phyloP scores from a whole-genome alignment of 2,797 vertebrate species.

The Oceanodroma leucorhoa region DNA sequence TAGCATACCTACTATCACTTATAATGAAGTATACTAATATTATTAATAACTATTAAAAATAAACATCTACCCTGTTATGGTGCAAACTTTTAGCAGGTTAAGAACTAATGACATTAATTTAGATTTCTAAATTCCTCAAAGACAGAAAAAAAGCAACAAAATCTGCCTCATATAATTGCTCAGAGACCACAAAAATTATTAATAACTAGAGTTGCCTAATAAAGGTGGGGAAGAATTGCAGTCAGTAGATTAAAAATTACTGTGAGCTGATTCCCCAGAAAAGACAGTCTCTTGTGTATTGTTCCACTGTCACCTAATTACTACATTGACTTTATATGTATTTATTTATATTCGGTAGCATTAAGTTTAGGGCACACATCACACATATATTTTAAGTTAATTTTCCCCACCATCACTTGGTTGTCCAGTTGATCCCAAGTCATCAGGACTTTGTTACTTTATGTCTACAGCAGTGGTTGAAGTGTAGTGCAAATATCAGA shows the following conservation, averaged over 20 bases:
- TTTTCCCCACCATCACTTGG: background rate
- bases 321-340: background rate
- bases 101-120: background rate
- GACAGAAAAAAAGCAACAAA: background rate
- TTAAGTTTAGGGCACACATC: background rate
- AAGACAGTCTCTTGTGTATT: background rate
- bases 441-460: background rate
- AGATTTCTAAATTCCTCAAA: slow-evolving; percentile 21
- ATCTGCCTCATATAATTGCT: background rate
- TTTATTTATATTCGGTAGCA: background rate
- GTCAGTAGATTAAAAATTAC: background rate
- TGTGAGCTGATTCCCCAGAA: background rate
- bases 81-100: background rate
- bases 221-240: background rate
- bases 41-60: slow-evolving; percentile 30
- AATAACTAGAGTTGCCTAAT: background rate
- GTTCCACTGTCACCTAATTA: background rate
- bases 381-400: background rate
- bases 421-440: background rate
- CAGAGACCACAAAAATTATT: background rate
- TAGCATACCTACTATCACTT: slow-evolving; percentile 5
- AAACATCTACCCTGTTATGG: background rate
- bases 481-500: background rate
- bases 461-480: background rate
- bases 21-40: slow-evolving; percentile 36